Evolutionary conservation across 2,888 invertebrate species (phyloP).

Genomic region (Scaptomyza tumidula): DNA sequence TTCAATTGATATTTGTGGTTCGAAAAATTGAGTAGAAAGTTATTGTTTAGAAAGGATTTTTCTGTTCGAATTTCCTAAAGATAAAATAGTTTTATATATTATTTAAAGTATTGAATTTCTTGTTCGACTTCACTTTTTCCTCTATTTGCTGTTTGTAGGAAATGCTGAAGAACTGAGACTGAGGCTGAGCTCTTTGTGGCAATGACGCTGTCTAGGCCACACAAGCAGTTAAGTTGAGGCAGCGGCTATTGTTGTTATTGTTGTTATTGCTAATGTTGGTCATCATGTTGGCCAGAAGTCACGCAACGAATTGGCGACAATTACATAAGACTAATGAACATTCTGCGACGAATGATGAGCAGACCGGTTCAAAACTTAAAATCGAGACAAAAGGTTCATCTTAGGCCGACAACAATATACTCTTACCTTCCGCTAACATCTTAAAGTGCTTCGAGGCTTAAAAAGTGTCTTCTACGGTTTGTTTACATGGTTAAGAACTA

Average conservation of each 20-base stretch:
- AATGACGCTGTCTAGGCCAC: slow-evolving; percentile 22
- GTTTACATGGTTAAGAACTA: background rate
- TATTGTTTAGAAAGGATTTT: background rate
- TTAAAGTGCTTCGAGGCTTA: too few relatives aligned
- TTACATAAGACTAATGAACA: slow-evolving; percentile 52
- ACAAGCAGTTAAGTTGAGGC: slow-evolving; percentile 21
- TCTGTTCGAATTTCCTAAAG: background rate
- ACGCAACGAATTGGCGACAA: slow-evolving; percentile 61
- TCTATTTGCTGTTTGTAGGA: background rate
- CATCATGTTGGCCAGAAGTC: slow-evolving; percentile 37
- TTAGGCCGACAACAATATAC: background rate
- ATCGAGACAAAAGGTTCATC: background rate
- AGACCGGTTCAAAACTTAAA: background rate
- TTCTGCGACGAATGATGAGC: slow-evolving; percentile 22
- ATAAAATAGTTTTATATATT: background rate
- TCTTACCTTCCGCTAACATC: background rate
- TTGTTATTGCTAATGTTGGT: background rate
- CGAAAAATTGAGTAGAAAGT: background rate
- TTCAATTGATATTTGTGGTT: background rate
- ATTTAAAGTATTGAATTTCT: too few relatives aligned
- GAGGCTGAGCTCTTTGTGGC: background rate
- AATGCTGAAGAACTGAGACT: background rate
- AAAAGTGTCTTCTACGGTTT: too few relatives aligned
- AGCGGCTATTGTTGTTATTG: too few relatives aligned
- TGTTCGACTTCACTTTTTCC: background rate